phyloP scores from a whole-genome alignment of 2,113 vertebrate genomes.

The Physeter macrocephalus region DNA sequence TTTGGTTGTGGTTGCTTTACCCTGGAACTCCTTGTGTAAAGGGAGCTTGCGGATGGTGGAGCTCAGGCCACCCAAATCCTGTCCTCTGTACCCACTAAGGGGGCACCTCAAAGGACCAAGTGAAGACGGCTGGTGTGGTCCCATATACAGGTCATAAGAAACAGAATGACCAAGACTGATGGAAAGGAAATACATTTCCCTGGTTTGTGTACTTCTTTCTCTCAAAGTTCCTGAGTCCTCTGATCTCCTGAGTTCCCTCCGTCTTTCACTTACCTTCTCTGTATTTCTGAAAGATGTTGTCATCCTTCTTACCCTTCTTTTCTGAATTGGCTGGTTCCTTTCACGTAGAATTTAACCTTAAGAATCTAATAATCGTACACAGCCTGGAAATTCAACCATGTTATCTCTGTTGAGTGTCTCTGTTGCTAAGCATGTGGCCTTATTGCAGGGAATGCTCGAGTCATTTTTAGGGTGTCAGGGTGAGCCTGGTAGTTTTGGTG shows the following conservation, averaged over 20 bases:
- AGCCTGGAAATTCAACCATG: neutral
- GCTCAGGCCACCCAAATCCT: neutral
- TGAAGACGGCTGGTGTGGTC: neutral
- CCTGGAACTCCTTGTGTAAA: neutral
- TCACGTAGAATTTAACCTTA: neutral
- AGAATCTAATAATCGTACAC: neutral
- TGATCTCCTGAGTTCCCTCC: neutral
- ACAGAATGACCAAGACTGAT: neutral
- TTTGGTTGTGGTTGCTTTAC: neutral
- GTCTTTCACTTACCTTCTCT: neutral
- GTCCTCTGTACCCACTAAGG: neutral
- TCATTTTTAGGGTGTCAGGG: neutral
- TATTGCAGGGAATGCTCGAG: neutral
- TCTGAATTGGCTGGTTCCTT: neutral
- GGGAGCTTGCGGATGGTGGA: neutral
- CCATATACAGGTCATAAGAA: accelerated
- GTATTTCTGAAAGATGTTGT: neutral
- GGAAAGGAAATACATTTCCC: neutral
- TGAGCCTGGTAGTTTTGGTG: neutral
- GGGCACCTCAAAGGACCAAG: accelerated
- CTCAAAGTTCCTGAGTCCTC: neutral
- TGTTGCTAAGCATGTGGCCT: neutral
- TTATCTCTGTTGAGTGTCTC: neutral
- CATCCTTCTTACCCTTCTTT: neutral
- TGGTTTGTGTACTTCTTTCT: neutral